phyloP scores from a whole-genome alignment of 2,888 invertebrate genomes.

The Xanthia icteritia region DNA sequence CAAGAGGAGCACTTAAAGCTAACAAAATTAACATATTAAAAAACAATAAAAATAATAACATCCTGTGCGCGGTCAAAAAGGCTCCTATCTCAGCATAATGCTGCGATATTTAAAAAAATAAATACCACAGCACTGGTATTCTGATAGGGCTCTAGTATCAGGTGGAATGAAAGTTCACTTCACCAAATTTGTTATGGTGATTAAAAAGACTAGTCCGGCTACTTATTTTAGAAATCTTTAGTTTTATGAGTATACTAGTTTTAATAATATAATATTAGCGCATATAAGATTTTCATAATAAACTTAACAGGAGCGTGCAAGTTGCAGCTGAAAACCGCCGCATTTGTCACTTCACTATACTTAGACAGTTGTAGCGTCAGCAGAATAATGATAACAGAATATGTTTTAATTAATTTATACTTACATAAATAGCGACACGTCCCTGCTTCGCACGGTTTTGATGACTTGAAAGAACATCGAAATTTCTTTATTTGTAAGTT shows the following conservation, averaged over 20 bases:
- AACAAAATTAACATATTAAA: no score
- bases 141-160: no score
- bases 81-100: no score
- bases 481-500: background rate
- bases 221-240: background rate
- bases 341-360: slow-evolving; percentile 64
- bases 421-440: background rate
- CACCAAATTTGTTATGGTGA: no score
- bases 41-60: no score
- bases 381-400: slow-evolving; percentile 17
- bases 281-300: slow-evolving; percentile 35
- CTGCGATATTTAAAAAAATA: no score
- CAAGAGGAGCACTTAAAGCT: no score
- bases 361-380: slow-evolving; percentile 45
- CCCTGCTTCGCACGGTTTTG: background rate
- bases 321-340: slow-evolving; percentile 54
- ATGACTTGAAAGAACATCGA: background rate
- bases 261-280: background rate
- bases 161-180: no score
- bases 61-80: no score
- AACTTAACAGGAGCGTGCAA: slow-evolving; percentile 41
- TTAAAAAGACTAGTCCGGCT: no score
- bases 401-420: background rate
- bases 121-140: no score
- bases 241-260: background rate